phyloP scores from a whole-genome alignment of 2,113 vertebrate genomes.

The Polypterus senegalus region DNA sequence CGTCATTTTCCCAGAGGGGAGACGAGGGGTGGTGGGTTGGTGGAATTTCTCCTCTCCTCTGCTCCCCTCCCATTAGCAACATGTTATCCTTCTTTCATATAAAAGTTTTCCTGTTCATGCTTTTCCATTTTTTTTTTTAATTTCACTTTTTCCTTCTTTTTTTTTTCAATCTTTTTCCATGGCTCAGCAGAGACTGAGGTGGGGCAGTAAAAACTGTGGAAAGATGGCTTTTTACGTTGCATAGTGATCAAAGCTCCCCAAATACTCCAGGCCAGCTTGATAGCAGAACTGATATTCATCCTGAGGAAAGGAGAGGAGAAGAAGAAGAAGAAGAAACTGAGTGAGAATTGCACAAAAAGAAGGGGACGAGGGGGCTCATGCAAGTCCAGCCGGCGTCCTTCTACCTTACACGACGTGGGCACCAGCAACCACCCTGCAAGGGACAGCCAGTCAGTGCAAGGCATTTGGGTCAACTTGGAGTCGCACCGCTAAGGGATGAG shows the following conservation, averaged over 20 bases:
- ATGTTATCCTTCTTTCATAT: conserved; percentile 28
- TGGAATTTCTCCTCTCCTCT: conserved; percentile 26
- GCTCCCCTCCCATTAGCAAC: conserved; percentile 25
- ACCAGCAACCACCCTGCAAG: background rate
- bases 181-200: conserved; percentile 67
- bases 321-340: background rate
- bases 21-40: conserved; percentile 18
- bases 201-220: conserved; percentile 47
- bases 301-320: conserved; percentile 34
- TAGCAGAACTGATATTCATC: conserved; percentile 98
- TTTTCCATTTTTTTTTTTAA: conserved; percentile 9
- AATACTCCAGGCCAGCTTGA: conserved; percentile 91
- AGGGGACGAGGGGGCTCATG: background rate
- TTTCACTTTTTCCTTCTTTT: conserved; percentile 34
- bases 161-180: conserved; percentile 63
- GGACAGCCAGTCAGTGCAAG: background rate
- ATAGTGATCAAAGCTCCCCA: conserved; percentile 99
- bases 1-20: conserved; percentile 27
- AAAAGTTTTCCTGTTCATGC: conserved; percentile 20
- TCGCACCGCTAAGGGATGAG: too few species aligned
- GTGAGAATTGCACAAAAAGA: background rate
- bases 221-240: conserved; percentile 97
- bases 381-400: background rate
- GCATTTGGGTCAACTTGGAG: too few species aligned
- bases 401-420: background rate